Percentiles rank a stretch among this genome's conserved stretches.
Conservation (phyloP, 2,113 vertebrate genomes). For the Dromaius novaehollandiae region DNA sequence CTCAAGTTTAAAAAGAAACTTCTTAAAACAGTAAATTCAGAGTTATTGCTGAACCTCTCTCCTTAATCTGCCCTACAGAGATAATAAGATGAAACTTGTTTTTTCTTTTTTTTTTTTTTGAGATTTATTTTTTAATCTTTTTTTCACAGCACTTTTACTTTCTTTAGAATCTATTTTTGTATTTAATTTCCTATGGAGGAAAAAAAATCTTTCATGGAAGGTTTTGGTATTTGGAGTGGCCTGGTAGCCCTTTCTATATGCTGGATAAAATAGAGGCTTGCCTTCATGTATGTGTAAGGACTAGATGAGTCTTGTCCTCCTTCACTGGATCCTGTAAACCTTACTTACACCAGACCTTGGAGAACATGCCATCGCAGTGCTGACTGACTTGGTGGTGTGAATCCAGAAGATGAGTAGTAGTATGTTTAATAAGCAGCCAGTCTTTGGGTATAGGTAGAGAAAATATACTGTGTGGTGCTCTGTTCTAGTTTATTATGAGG, state of each 20-base stretch:
- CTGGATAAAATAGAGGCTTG: conserved; percentile 13
- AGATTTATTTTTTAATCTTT: background rate
- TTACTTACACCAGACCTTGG: background rate
- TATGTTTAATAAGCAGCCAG: background rate
- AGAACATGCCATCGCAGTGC: conserved; percentile 21
- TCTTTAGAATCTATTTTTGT: conserved; percentile 59
- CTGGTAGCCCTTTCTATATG: conserved; percentile 3
- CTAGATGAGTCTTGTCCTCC: conserved; percentile 23
- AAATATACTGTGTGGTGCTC: background rate
- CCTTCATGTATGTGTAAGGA: background rate
- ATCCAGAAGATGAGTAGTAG: conserved; percentile 10
- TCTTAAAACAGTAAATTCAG: conserved; percentile 30
- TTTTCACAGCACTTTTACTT: conserved; percentile 56
- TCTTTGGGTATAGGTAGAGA: background rate
- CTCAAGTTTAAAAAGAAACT: background rate
- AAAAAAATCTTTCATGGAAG: conserved; percentile 55
- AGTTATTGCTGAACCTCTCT: conserved; percentile 64
- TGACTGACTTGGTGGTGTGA: background rate
- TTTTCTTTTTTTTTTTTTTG: conserved; percentile 25
- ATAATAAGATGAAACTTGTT: conserved; percentile 12
- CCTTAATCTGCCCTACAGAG: conserved; percentile 46
- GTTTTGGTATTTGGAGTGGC: conserved; percentile 45
- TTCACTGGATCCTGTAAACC: conserved; percentile 10
- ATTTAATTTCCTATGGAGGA: conserved; percentile 65
- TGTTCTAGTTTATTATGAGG: background rate